Conservation (phyloP, 2,888 invertebrate genomes). For the Venusia cambrica region DNA sequence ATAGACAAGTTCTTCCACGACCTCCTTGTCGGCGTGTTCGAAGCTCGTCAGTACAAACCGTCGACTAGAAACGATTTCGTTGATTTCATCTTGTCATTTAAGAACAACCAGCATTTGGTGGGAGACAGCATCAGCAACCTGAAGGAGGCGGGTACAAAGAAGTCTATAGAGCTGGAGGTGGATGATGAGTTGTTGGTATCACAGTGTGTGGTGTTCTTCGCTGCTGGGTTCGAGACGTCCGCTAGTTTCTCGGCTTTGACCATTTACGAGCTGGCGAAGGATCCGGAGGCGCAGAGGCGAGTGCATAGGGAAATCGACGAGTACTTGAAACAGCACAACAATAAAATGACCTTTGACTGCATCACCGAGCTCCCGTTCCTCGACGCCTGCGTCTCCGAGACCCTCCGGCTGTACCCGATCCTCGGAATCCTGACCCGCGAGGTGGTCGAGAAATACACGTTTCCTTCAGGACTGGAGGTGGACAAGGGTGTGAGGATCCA, state of each 20-base stretch:
- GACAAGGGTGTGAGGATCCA: constrained; percentile 46
- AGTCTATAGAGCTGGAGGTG: constrained; percentile 38
- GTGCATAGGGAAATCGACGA: constrained; percentile 45
- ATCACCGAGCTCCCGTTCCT: constrained; percentile 43
- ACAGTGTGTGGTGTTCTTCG: constrained; percentile 73
- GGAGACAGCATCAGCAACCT: constrained; percentile 44
- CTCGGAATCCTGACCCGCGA: constrained; percentile 41
- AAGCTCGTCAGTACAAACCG: constrained; percentile 35
- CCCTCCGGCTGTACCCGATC: constrained; percentile 45
- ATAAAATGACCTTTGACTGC: constrained; percentile 43
- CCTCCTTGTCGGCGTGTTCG: constrained; percentile 38
- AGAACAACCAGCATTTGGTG: constrained; percentile 31
- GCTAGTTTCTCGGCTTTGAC: constrained; percentile 40
- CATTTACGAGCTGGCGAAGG: constrained; percentile 48
- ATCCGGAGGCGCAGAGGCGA: constrained; percentile 35
- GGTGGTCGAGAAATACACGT: constrained; percentile 43
- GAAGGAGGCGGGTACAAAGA: constrained; percentile 30
- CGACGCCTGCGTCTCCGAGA: constrained; percentile 44
- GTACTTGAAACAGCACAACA: constrained; percentile 34
- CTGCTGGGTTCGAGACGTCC: constrained; percentile 52
- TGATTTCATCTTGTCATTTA: constrained; percentile 45
- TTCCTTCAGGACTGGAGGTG: constrained; percentile 44
- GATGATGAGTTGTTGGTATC: constrained; percentile 63
- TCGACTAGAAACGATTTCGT: constrained; percentile 46
- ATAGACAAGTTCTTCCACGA: constrained; percentile 37